Evolutionary conservation across 2,888 invertebrate species (phyloP).

Genomic region (Bombylius major): DNA sequence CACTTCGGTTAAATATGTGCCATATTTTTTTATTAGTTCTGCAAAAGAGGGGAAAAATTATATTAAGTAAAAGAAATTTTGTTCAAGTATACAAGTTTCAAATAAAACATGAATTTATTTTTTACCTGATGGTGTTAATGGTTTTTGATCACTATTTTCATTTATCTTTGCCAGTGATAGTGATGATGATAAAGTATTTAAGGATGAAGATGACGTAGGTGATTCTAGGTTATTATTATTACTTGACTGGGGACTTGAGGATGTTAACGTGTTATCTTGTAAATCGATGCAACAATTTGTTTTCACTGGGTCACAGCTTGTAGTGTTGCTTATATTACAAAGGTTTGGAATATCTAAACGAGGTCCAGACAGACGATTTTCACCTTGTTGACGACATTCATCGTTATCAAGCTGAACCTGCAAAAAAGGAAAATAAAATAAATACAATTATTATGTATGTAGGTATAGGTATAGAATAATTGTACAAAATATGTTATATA

Average conservation of each 20-base stretch:
- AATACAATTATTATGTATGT: too few relatives aligned
- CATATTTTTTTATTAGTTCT: constrained; percentile 77
- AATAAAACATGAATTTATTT: not conserved
- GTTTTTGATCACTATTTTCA: constrained; percentile 21
- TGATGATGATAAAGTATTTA: constrained; percentile 12
- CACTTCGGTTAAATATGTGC: constrained; percentile 74
- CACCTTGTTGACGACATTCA: constrained; percentile 36
- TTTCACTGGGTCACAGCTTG: constrained; percentile 17
- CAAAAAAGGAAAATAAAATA: constrained; percentile 1
- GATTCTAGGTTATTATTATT: constrained; percentile 15
- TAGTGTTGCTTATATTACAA: constrained; percentile 19
- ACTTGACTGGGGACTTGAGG: constrained; percentile 20
- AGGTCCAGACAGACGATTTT: constrained; percentile 25
- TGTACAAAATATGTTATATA: too few relatives aligned
- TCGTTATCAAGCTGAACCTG: constrained; percentile 38
- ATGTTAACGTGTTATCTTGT: constrained; percentile 27
- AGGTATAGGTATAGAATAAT: too few relatives aligned
- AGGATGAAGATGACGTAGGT: constrained; percentile 9
- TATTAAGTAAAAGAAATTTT: not conserved
- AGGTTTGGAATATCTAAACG: constrained; percentile 33
- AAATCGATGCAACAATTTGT: constrained; percentile 26
- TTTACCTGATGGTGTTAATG: constrained; percentile 35
- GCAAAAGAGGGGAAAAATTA: constrained; percentile 23
- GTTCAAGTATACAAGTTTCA: not conserved
- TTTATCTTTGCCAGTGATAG: constrained; percentile 6